phyloP scores from a whole-genome alignment of 2,113 vertebrate genomes.

The Daubentonia madagascariensis region DNA sequence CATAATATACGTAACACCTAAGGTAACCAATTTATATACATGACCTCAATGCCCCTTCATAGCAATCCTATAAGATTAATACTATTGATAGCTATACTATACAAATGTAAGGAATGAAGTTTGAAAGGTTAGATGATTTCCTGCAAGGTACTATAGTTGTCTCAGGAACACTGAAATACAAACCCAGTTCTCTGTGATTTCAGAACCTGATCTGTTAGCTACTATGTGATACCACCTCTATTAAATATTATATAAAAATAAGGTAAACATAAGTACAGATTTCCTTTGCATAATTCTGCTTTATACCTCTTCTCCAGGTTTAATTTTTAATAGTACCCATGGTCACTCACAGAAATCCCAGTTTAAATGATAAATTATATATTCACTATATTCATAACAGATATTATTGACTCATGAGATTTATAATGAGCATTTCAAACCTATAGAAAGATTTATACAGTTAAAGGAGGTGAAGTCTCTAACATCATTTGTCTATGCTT shows the following conservation, averaged over 20 bases:
- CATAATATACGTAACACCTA: background rate
- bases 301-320: background rate
- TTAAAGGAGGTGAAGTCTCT: background rate
- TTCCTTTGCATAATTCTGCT: background rate
- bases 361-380: background rate
- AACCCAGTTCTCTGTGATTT: background rate
- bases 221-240: background rate
- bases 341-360: background rate
- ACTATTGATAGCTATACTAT: background rate
- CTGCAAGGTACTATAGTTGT: fast-evolving
- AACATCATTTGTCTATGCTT: constrained; percentile 24
- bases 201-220: background rate
- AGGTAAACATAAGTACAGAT: background rate
- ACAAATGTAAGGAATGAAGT: background rate
- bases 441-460: background rate
- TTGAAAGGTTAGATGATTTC: background rate
- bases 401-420: background rate
- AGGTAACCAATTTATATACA: background rate
- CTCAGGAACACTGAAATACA: background rate
- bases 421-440: background rate
- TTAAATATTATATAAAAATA: background rate
- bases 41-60: background rate
- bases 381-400: background rate
- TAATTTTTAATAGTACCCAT: background rate
- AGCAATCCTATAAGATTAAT: background rate